Evolutionary conservation across 2,797 vertebrate species (phyloP).

Genomic region (Heterohyrax brucei): DNA sequence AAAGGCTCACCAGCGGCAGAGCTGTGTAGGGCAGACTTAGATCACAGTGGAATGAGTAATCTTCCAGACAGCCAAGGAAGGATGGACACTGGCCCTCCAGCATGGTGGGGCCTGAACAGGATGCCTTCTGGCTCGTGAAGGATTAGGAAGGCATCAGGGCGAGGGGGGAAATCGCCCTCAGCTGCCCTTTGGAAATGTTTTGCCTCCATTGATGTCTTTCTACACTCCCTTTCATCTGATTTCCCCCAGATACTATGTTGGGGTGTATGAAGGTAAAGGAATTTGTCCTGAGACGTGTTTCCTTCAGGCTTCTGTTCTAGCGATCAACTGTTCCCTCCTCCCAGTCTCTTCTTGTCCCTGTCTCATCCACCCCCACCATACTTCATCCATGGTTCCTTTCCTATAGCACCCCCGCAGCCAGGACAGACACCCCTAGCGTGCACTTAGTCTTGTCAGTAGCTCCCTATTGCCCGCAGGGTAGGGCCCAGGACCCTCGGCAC

Average conservation of each 20-base stretch:
- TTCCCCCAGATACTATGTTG: background rate
- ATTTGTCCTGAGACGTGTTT: conserved; percentile 34
- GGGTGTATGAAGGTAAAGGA: background rate
- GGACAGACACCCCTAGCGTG: background rate
- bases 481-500: background rate
- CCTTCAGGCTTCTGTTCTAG: background rate
- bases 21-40: background rate
- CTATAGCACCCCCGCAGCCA: background rate
- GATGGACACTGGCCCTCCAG: background rate
- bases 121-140: background rate
- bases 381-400: background rate
- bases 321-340: background rate
- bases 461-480: background rate
- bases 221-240: background rate
- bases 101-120: background rate
- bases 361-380: background rate
- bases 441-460: background rate
- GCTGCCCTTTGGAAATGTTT: background rate
- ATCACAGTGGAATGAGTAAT: background rate
- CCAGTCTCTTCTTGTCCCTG: background rate
- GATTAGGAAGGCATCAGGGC: background rate
- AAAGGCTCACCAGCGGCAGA: background rate
- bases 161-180: background rate
- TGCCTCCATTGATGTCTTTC: background rate
- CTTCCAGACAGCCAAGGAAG: conserved; percentile 11